A percentile compares a stretch with the other conserved stretches of the same genome.
Conservation (phyloP, 2,113 vertebrate species). For the Solea solea region DNA sequence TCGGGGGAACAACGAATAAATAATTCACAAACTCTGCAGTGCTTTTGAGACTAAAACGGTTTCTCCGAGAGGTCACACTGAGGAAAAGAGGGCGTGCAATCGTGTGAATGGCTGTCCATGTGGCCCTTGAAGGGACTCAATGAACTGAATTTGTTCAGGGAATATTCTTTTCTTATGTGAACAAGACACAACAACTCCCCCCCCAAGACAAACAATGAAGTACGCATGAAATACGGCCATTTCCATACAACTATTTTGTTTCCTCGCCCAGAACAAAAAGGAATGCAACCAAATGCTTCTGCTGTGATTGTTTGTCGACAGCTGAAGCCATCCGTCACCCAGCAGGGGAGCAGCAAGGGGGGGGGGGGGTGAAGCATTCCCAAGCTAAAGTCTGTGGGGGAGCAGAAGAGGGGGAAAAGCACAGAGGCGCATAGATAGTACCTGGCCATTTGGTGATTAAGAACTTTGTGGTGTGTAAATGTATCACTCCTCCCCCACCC, state of each 20-base stretch:
- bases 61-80: neutral
- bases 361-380: slow-evolving; percentile 56
- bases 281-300: slow-evolving; percentile 76
- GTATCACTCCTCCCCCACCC: slow-evolving; percentile 58
- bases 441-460: slow-evolving; percentile 80
- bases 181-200: slow-evolving; percentile 14
- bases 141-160: slow-evolving; percentile 29
- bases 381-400: slow-evolving; percentile 51
- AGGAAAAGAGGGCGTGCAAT: neutral
- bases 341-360: slow-evolving; percentile 59
- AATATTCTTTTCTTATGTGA: slow-evolving; percentile 59
- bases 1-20: slow-evolving; percentile 6
- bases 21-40: neutral
- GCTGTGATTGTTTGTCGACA: slow-evolving; percentile 76
- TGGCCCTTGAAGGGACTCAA: slow-evolving; percentile 10
- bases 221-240: slow-evolving; percentile 40
- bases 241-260: slow-evolving; percentile 64
- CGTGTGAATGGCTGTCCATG: slow-evolving; percentile 13
- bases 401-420: slow-evolving; percentile 25
- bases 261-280: slow-evolving; percentile 64
- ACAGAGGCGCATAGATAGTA: slow-evolving; percentile 63
- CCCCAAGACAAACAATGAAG: slow-evolving; percentile 46
- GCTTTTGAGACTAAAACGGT: neutral
- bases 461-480: slow-evolving; percentile 64
- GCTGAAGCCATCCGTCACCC: slow-evolving; percentile 80